Conservation (phyloP, 2,113 vertebrate genomes). For the Indicator indicator region DNA sequence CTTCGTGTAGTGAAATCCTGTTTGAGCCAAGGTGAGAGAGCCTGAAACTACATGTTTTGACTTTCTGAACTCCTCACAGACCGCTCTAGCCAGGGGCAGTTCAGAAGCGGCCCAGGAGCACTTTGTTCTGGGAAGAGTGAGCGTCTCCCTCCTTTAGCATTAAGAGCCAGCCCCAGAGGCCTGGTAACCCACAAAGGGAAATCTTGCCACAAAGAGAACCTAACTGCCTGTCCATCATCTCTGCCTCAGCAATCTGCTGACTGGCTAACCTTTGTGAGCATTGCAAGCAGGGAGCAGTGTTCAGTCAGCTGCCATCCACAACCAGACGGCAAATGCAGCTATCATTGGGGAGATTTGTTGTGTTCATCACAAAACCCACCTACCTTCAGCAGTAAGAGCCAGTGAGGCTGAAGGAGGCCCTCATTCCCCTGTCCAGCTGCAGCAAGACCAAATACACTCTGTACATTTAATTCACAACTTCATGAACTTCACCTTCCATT, state of each 20-base stretch:
- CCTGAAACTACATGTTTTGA: not conserved
- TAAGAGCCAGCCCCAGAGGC: not conserved
- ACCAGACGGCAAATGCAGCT: not conserved
- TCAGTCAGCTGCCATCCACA: not conserved
- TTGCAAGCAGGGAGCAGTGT: not conserved
- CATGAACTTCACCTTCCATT: not conserved
- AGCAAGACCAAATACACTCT: not conserved
- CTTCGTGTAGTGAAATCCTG: not conserved
- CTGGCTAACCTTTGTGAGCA: not conserved
- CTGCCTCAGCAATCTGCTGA: not conserved
- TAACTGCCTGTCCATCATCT: not conserved
- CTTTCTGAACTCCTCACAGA: not conserved
- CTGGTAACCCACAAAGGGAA: not conserved
- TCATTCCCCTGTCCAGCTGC: not conserved
- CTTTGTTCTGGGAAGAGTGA: not conserved
- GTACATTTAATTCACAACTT: not conserved
- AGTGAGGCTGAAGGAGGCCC: not conserved
- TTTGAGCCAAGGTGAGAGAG: not conserved
- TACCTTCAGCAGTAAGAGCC: not conserved
- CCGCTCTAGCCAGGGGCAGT: fast-evolving
- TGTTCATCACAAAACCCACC: not conserved
- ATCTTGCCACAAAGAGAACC: not conserved
- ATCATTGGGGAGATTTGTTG: fast-evolving
- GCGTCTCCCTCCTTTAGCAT: not conserved
- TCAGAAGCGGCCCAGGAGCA: not conserved